phyloP scores from a whole-genome alignment of 1,140 invertebrate species.

The Anastrepha obliqua region DNA sequence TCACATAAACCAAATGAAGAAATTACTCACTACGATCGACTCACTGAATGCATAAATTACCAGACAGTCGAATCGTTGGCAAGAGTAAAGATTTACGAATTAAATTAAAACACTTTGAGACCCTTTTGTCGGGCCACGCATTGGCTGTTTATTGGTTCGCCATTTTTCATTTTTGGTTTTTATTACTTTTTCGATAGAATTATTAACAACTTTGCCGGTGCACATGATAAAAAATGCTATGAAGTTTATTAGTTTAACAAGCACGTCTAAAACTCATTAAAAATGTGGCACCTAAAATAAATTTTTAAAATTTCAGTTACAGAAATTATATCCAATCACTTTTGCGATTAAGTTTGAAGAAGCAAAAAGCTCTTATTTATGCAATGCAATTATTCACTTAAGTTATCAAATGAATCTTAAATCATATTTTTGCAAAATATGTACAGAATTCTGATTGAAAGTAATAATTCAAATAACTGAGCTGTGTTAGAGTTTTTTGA shows the following conservation, averaged over 20 bases:
- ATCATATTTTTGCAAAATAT: too few species aligned
- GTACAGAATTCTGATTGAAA: too few species aligned
- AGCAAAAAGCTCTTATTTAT: too few species aligned
- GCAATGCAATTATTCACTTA: too few species aligned
- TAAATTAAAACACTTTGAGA: background rate
- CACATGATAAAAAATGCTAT: background rate
- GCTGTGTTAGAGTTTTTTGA: too few species aligned
- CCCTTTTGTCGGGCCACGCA: background rate
- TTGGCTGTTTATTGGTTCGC: background rate
- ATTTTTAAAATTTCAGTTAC: background rate
- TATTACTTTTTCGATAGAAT: background rate
- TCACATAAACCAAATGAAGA: background rate
- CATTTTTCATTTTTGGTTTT: background rate
- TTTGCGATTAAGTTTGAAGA: too few species aligned
- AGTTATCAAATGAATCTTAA: too few species aligned
- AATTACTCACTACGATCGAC: background rate
- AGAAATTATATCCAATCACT: too few species aligned
- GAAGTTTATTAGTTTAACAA: background rate
- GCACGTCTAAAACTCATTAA: conserved; percentile 36
- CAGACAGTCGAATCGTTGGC: background rate
- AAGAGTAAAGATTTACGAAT: background rate
- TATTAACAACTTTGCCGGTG: background rate
- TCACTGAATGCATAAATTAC: conserved; percentile 32
- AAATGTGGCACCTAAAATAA: background rate
- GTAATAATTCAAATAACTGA: too few species aligned